Conservation (phyloP, 2,113 vertebrate genomes). For the Potamarius usumacintae region DNA sequence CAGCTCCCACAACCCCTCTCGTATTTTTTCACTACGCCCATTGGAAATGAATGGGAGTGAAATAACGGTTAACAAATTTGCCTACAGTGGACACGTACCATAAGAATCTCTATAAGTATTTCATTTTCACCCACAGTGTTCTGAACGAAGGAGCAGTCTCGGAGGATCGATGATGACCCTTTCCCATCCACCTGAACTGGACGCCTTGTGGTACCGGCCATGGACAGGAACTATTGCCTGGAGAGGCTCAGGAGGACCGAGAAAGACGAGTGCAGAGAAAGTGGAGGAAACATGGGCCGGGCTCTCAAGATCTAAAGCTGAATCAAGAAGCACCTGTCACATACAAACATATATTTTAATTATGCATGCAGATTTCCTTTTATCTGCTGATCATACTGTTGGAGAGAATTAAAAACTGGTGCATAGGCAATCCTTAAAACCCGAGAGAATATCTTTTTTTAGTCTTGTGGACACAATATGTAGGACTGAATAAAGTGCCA, state of each 20-base stretch:
- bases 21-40: background rate
- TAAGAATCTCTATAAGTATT: background rate
- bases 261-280: slow-evolving; percentile 73
- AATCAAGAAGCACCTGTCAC: slow-evolving; percentile 76
- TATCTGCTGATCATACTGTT: background rate
- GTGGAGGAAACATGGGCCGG: slow-evolving; percentile 79
- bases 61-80: background rate
- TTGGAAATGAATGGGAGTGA: background rate
- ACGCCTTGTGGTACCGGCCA: slow-evolving; percentile 82
- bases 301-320: slow-evolving; percentile 79
- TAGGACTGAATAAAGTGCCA: background rate
- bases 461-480: background rate
- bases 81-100: background rate
- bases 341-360: background rate
- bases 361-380: background rate
- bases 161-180: slow-evolving; percentile 72
- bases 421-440: background rate
- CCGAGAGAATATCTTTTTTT: background rate
- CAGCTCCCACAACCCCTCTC: background rate
- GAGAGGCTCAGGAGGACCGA: slow-evolving; percentile 59
- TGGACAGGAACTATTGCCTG: slow-evolving; percentile 79
- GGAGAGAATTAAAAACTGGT: background rate
- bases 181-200: slow-evolving; percentile 49
- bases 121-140: slow-evolving; percentile 61
- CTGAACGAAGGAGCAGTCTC: slow-evolving; percentile 70